Base-by-base conservation (phyloP, 2,888 invertebrate genomes). In the Metallyticus violacea region DNA sequence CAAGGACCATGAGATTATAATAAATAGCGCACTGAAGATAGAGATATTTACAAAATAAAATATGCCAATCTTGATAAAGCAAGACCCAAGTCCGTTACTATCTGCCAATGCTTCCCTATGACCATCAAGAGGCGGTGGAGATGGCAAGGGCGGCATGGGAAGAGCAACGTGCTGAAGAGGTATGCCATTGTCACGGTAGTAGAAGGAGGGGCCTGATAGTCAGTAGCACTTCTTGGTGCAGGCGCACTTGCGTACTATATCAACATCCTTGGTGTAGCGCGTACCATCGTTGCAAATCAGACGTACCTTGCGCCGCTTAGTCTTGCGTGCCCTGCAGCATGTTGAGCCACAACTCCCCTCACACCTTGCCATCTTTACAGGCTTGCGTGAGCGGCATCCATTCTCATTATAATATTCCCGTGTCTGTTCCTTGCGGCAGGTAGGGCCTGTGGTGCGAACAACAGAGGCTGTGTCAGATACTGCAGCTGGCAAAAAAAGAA, bases 181-280 rank as follows among this genome's bases (percentile, higher is more conserved):
- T 9, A 30, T 81, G 40, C 40, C 40, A 62, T 62, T 22, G 22
- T 62, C 40, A 62, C 40, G 40, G 40, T 62, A 62, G 28, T 81
- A 81, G 62, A 62, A 88, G 88, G 88, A 89, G 89, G 89, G 89
- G 89, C 89, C 89, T 88, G 90, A 89, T 90, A 90, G 90, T 90
- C 90, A 95, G 94, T 95, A 95, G 93, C 97, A 98, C 93, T 97
- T 97, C 93, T 97, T 97, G 90, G 96, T 96, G 94, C 99, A 99
- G 89, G 97, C 97, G 93, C 99, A 99, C 92, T 98, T 98, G 91
- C 98, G 96, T 91, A 99, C 97, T 92, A 99, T 97, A 91, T 99
- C 98, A 91, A 99, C 96, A 91, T 98, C 97, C 94, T 98, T 98
- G 92, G 97, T 97, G 94, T 97, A 98, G 88, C 97, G 96, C 87